A percentile compares a stretch with the other conserved stretches of the same genome.
Conservation (phyloP, 1,140 invertebrate species). For the Papilio machaon region DNA sequence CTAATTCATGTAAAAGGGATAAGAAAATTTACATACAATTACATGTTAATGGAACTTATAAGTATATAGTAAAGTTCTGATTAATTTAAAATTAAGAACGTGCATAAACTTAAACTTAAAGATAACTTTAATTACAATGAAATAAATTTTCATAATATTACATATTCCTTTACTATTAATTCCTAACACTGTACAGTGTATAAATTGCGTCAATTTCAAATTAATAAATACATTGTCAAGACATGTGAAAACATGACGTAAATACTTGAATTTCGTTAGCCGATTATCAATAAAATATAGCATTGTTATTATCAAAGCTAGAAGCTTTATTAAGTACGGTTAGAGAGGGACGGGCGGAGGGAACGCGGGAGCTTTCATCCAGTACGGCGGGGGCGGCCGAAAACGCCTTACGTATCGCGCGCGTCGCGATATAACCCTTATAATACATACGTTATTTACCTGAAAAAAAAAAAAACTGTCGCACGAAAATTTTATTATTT, state of each 20-base stretch:
- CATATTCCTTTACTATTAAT: too few relatives aligned
- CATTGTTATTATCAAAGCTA: conserved; percentile 32
- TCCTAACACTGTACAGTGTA: too few relatives aligned
- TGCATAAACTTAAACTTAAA: too few relatives aligned
- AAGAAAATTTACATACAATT: not conserved
- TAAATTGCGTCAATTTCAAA: too few relatives aligned
- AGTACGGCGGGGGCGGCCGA: conserved; percentile 33
- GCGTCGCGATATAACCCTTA: not conserved
- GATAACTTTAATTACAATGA: too few relatives aligned
- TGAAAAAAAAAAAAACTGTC: conserved; percentile 21
- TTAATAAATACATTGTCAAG: too few relatives aligned
- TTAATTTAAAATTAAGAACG: too few relatives aligned
- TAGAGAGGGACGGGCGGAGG: conserved; percentile 12
- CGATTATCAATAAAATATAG: conserved; percentile 24
- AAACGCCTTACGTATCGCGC: conserved; percentile 32
- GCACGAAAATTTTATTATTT: not conserved
- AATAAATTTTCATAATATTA: not conserved
- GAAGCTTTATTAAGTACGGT: conserved; percentile 23
- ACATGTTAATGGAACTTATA: not conserved
- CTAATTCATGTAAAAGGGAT: not conserved
- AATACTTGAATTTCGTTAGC: not conserved
- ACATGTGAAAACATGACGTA: not conserved
- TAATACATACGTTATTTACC: conserved; percentile 34
- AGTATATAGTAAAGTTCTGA: not conserved
- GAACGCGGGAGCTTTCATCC: conserved; percentile 22